Conservation (phyloP, 2,797 vertebrate genomes). For the Cheirogaleus major region DNA sequence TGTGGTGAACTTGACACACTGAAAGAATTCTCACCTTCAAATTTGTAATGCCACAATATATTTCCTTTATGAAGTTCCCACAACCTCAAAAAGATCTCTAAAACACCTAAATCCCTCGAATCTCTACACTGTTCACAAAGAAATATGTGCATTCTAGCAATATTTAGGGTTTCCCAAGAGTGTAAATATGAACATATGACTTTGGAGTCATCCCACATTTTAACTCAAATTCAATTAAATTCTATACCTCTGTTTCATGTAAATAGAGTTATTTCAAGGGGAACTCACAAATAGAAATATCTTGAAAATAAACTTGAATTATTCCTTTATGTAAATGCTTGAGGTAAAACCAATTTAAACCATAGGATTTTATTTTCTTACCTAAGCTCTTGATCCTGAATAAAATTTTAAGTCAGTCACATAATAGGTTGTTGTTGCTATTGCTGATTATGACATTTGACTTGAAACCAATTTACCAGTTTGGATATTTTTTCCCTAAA, state of each 20-base stretch:
- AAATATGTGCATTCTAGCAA: slow-evolving; percentile 36
- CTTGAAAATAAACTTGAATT: slow-evolving; percentile 43
- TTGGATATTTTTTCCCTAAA: neutral
- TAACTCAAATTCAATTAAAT: slow-evolving; percentile 63
- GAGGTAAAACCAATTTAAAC: neutral
- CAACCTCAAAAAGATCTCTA: neutral
- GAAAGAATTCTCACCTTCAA: slow-evolving; percentile 43
- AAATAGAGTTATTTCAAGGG: slow-evolving; percentile 19
- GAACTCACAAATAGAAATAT: slow-evolving; percentile 10
- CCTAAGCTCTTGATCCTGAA: neutral
- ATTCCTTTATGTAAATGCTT: slow-evolving; percentile 32
- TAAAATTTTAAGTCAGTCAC: neutral
- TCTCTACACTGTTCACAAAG: neutral
- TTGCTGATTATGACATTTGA: neutral
- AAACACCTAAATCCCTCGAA: slow-evolving; percentile 20
- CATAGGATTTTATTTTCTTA: neutral
- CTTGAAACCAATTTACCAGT: neutral
- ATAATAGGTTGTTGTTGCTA: neutral
- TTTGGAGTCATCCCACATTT: slow-evolving; percentile 12
- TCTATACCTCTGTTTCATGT: neutral
- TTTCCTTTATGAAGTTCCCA: slow-evolving; percentile 16
- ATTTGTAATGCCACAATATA: slow-evolving; percentile 40
- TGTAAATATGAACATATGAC: slow-evolving; percentile 44
- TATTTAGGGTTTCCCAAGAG: slow-evolving; percentile 45
- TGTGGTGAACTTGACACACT: neutral